Evolutionary conservation across 2,113 vertebrate species (phyloP), one percentile per base, ranked within the genome.

Genomic region (Myrmecobius fasciatus): DNA sequence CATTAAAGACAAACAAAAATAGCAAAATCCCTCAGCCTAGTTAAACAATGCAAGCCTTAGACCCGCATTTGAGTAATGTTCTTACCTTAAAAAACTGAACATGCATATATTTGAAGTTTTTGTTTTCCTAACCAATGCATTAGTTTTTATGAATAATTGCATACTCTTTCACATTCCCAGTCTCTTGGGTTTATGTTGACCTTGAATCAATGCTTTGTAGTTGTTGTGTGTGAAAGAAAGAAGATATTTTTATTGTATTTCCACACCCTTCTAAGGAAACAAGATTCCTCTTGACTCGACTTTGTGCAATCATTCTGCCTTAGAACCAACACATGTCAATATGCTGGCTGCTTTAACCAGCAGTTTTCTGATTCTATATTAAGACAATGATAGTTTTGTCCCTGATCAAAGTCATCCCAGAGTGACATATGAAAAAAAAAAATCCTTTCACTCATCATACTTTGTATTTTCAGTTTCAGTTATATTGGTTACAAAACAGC

Each of bases 1-100:
- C 96, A 97, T 98, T 98, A 97, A 96, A 97, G 96, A 96, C 95
- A 97, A 97, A 96, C 95, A 96, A 97, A 97, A 97, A 56, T 92
- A 91, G 91, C 90, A 90, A 94, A 91, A 52, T 91, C 52, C 90
- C 25, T 89, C 67, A 91, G 25, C 31, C 25, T 94, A 60, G 92
- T 98, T 98, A 98, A 98, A 97, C 96, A 98, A 98, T 89, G 96
- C 51, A 93, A 95, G 53, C 89, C 56, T n/a, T 97, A 93, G 46
- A 52, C 60, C 92, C 94, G 89, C 53, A 94, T 91, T 3, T 91
- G 49, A 98, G 95, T 98, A 51, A 56, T 97, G 56, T 91, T 92
- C 88, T 97, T 97, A 89, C 93, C 92, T 97, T 97, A 97, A 98
- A 97, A 91, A 95, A 97, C n/a, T 47, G 97, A 97, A 51, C 51